Conservation (phyloP, 2,113 vertebrate species). For the Halichoerus grypus region DNA sequence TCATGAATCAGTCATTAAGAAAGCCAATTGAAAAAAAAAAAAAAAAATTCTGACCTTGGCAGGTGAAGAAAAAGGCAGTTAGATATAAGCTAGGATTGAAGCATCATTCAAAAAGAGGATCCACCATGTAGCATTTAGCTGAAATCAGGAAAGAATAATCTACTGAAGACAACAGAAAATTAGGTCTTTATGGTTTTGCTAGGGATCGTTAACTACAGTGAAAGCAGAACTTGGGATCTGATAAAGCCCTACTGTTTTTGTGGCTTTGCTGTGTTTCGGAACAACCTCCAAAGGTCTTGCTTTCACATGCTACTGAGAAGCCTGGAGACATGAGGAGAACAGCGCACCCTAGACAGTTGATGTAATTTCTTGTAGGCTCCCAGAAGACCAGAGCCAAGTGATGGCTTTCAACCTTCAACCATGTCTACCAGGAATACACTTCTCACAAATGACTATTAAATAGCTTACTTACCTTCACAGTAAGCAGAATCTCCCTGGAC, state of each 20-base stretch:
- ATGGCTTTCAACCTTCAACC: neutral
- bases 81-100: neutral
- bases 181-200: neutral
- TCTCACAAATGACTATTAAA: neutral
- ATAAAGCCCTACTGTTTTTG: neutral
- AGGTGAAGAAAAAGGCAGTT: neutral
- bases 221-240: neutral
- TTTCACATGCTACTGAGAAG: neutral
- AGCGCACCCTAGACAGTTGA: neutral
- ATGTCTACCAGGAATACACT: neutral
- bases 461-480: constrained; percentile 93
- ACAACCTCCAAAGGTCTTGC: neutral
- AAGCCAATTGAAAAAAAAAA: neutral
- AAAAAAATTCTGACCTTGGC: neutral
- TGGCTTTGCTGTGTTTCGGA: neutral
- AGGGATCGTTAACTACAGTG: neutral
- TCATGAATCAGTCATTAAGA: neutral
- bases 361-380: neutral
- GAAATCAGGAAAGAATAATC: neutral
- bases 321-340: neutral
- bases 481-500: constrained; percentile 94
- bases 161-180: neutral
- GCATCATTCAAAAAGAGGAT: neutral
- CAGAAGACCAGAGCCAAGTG: neutral
- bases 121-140: neutral